These are phyloP conservation scores for Apus apus DNA, from an alignment of 2,113 vertebrate species.

Conservation along the genomic window DNA sequence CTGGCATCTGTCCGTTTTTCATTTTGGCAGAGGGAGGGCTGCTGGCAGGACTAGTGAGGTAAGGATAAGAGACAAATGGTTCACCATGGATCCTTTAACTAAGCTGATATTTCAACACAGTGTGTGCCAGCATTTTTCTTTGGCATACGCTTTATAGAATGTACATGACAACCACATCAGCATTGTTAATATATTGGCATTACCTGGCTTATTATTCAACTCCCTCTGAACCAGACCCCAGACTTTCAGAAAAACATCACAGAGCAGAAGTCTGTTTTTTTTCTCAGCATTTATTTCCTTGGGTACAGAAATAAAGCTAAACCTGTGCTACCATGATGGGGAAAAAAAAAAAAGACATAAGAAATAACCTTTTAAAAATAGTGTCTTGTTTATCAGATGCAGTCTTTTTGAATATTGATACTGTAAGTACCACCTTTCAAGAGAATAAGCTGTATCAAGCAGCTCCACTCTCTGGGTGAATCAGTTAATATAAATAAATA, in stretches of 20 bases:
- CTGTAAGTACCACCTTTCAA: background rate
- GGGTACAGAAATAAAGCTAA: background rate
- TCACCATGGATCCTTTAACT: constrained; percentile 71
- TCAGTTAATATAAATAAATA: background rate
- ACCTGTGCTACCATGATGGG: background rate
- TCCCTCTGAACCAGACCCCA: constrained; percentile 12
- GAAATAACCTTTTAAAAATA: background rate
- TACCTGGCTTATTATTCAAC: constrained; percentile 62
- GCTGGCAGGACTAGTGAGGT: constrained; percentile 62
- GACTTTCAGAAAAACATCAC: constrained; percentile 8
- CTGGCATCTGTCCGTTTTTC: constrained; percentile 61
- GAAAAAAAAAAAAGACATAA: background rate
- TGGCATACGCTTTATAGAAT: constrained; percentile 44
- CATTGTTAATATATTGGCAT: constrained; percentile 61
- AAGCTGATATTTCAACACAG: constrained; percentile 73
- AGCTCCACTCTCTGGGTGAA: background rate
- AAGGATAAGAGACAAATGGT: constrained; percentile 73
- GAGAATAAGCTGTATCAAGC: background rate
- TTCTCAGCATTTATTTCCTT: background rate
- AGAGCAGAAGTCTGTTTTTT: background rate
- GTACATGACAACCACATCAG: constrained; percentile 45
- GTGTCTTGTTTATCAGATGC: background rate
- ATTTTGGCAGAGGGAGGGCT: constrained; percentile 54
- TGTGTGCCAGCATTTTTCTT: constrained; percentile 53
- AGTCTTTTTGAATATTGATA: background rate